Evolutionary conservation across 1,140 invertebrate genomes (phyloP).

Genomic region (Drosophila tropicalis): DNA sequence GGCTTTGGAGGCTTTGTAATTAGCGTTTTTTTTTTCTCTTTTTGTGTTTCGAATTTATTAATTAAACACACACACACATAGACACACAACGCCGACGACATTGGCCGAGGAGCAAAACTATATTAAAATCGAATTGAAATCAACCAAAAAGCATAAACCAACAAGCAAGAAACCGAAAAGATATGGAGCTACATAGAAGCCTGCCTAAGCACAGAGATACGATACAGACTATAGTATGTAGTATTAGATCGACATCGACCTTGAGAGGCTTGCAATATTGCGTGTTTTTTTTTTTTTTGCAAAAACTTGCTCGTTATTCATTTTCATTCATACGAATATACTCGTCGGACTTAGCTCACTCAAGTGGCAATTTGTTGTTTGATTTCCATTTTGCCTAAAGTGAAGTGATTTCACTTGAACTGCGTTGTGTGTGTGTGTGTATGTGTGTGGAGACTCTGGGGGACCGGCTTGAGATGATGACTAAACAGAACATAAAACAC

Average conservation of each 20-base stretch:
- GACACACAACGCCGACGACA: slow-evolving; percentile 46
- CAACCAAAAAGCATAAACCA: slow-evolving; percentile 30
- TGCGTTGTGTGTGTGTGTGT: not conserved
- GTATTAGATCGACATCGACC: slow-evolving; percentile 52
- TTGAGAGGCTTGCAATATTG: slow-evolving; percentile 37
- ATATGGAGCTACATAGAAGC: slow-evolving; percentile 69
- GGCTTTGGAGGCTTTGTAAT: slow-evolving; percentile 56
- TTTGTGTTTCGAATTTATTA: slow-evolving; percentile 60
- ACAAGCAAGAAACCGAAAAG: slow-evolving; percentile 27
- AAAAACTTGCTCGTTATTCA: slow-evolving; percentile 33
- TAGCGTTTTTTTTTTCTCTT: slow-evolving; percentile 35
- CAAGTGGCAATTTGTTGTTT: slow-evolving; percentile 54
- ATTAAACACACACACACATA: slow-evolving; percentile 53
- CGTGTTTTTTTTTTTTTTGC: slow-evolving; percentile 4
- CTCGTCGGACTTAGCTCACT: slow-evolving; percentile 17
- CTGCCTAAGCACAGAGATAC: slow-evolving; percentile 32
- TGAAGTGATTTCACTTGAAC: slow-evolving; percentile 36
- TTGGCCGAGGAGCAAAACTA: slow-evolving; percentile 64
- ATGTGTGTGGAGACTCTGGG: not conserved
- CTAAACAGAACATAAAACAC: slow-evolving; percentile 51
- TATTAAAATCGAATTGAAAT: slow-evolving; percentile 53
- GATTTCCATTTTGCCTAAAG: slow-evolving; percentile 30
- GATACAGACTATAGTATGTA: not conserved
- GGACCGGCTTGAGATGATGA: slow-evolving; percentile 36
- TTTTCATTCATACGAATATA: slow-evolving; percentile 60